Base-by-base conservation (phyloP, 2,888 invertebrate species). In the Argyresthia albistria region DNA sequence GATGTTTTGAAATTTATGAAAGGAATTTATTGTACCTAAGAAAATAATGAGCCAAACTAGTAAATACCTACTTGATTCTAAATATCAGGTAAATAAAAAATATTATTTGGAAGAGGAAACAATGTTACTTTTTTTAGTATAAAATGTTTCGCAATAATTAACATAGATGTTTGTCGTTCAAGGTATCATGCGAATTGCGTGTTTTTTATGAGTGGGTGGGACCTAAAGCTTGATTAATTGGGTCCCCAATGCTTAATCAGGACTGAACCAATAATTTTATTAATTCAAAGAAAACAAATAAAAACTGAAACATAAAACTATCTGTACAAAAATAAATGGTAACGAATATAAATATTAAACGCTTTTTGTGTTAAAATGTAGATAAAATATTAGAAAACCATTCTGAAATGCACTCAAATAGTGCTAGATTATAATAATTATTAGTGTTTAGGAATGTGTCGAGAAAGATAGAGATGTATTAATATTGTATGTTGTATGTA, bases 281-380 rank as follows among this genome's bases (percentile, higher is more conserved):
- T 25, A 25, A 25, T 25, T 25, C 6, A 25, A 25, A 25, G 6
- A 25, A 6, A 25, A 25, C 25, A 25, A 25, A 25, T 25, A 25
- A 25, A 25, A 25, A 4, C 25, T 25, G 25, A 25, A 46, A 6
- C 11, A 25, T 12, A 35, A 47, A 47, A 61, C 63, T 15, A 52
- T 60, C 64, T 76, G 72, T 73, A 75, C 70, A 73, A 73, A 74
- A 67, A 59, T 66, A 55, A 64, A 65, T n/a, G n/a, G n/a, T 65
- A 62, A 60, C 57, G 60, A 66, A 63, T 61, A 60, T 50, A 53
- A 39, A 50, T 46, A 52, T 37, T 39, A 58, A 59, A 60, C 50
- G 63, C 63, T 64, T 66, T 62, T 62, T 59, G 58, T 63, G 61
- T 63, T 59, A 62, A n/a, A 59, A 54, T 12, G 9, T 45, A 47